Conservation (phyloP, 2,797 vertebrate genomes). For the Darevskia nairensis region DNA sequence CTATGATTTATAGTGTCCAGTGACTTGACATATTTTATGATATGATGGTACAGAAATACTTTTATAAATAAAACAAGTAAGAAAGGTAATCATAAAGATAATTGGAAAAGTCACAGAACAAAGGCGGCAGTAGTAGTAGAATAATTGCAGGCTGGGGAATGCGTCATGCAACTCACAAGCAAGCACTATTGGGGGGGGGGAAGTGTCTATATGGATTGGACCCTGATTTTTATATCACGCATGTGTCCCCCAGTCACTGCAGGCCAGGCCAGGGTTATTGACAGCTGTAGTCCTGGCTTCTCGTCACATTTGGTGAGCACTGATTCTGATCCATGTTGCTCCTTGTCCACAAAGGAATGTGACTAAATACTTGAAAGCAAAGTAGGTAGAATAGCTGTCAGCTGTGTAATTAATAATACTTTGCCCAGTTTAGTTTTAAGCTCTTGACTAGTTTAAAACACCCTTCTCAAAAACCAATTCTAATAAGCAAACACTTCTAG, state of each 20-base stretch:
- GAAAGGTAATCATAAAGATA: too few relatives aligned
- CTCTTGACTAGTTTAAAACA: neutral
- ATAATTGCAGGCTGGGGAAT: too few relatives aligned
- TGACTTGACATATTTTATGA: too few relatives aligned
- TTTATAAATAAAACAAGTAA: too few relatives aligned
- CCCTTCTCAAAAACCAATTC: neutral
- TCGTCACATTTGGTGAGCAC: slow-evolving; percentile 15
- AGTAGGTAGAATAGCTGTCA: neutral
- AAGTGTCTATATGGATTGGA: neutral
- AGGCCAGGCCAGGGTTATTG: neutral
- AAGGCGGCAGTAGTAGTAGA: too few relatives aligned
- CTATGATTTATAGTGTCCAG: too few relatives aligned
- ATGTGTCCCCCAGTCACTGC: neutral
- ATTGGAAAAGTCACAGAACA: too few relatives aligned
- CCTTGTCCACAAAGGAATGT: neutral
- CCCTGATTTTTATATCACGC: neutral
- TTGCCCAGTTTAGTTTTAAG: neutral
- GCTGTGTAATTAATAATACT: neutral
- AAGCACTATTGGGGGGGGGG: too few relatives aligned
- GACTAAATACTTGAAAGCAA: neutral
- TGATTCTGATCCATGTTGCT: neutral
- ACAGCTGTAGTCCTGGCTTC: neutral
- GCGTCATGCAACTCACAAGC: too few relatives aligned
- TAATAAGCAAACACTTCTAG: neutral
- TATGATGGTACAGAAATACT: too few relatives aligned